Evolutionary conservation across 2,113 vertebrate genomes (phyloP).

Genomic region (Pterocles burchelli): DNA sequence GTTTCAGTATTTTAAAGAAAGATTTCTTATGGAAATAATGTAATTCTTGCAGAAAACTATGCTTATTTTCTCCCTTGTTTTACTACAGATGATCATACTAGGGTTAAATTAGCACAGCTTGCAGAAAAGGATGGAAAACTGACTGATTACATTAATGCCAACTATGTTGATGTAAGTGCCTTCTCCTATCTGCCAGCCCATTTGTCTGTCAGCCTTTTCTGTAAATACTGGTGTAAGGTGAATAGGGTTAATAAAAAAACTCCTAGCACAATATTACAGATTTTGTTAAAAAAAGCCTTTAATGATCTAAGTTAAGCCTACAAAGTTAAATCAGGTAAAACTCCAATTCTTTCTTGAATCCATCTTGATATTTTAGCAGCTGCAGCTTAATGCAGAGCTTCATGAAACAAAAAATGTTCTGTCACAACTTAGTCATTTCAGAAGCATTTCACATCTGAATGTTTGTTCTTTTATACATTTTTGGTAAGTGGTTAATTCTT

Average conservation of each 20-base stretch:
- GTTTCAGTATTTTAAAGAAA: not conserved
- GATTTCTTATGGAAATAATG: not conserved
- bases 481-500: not conserved
- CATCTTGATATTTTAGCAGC: not conserved
- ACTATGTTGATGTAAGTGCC: slow-evolving; percentile 92
- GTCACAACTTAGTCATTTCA: not conserved
- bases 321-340: not conserved
- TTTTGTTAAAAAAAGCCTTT: not conserved
- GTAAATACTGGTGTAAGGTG: not conserved
- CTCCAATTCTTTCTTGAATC: not conserved
- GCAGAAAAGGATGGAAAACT: slow-evolving; percentile 84
- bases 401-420: not conserved
- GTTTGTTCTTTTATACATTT: not conserved
- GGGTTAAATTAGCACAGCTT: slow-evolving; percentile 86
- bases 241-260: not conserved
- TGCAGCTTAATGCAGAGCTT: not conserved
- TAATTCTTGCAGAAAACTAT: not conserved
- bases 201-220: not conserved
- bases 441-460: not conserved
- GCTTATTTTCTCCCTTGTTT: slow-evolving; percentile 35
- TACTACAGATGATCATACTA: slow-evolving; percentile 92
- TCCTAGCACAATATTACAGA: not conserved
- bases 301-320: not conserved
- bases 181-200: not conserved
- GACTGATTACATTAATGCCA: slow-evolving; percentile 97